Base-by-base conservation (phyloP, 2,113 vertebrate genomes). In the Indicator maculatus region DNA sequence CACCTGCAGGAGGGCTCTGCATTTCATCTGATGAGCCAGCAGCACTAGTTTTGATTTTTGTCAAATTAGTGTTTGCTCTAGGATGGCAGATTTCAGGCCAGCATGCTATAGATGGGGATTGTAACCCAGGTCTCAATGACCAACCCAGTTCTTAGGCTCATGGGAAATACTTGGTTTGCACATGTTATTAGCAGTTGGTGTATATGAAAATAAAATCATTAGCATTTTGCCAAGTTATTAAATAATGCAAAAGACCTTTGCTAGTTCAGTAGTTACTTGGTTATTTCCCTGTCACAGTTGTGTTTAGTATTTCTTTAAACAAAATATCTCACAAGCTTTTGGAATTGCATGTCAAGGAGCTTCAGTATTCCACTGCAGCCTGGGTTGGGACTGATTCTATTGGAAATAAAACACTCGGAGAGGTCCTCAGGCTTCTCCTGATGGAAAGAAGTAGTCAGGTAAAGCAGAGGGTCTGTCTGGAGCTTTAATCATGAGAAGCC, bases 261-360 rank as follows among this genome's bases (percentile, higher is more conserved):
- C 30, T 82, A 9, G 24, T 71, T 83, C 1, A 1, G 23, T 64
- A 15, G 12, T 78, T 73, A 61, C 14, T 72, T 77, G 0, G 0
- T 64, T 60, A 27, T 83, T 92, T 77, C 30, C 24, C 64, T 38
- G 26, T 58, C 45, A 14, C 13, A 23, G n/a, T 66, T 80, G 45
- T 52, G 13, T 71, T 71, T 67, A 47, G 9, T 52, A 38, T 28
- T 66, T 39, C 39, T 74, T 88, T 33, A 21, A 84, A 78, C 66
- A 16, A 20, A 47, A 8, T 7, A 7, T 5, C 59, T 90, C 66
- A 45, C 36, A 69, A 16, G 44, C 30, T 85, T 74, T 92, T 2
- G 3, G 74, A 85, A 15, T 20, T 63, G 23, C 26, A 2, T 2
- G 0, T 92, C 87, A 23, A 45, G 45, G 31, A 72, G 66, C 58